Evolutionary conservation across 2,888 invertebrate genomes (phyloP).

Genomic region (Diarsia rubi): DNA sequence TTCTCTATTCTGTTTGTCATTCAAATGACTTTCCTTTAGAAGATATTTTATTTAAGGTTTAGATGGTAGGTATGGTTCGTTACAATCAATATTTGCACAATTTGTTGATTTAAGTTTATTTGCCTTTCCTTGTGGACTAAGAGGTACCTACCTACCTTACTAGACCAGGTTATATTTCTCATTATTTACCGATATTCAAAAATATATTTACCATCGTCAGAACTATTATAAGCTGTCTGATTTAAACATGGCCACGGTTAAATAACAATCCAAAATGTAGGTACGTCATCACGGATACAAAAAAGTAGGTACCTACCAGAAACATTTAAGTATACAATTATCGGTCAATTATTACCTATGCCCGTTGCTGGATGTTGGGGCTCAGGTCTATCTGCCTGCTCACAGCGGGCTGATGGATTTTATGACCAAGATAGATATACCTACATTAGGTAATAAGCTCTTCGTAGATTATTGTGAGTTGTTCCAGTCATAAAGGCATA

Average conservation of each 20-base stretch:
- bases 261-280: background rate
- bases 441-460: too few relatives aligned
- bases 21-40: background rate
- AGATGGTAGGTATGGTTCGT: background rate
- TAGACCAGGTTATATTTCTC: background rate
- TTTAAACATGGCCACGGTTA: slow-evolving; percentile 1
- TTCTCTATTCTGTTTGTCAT: background rate
- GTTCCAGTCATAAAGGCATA: too few relatives aligned
- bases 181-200: slow-evolving; percentile 20
- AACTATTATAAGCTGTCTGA: background rate
- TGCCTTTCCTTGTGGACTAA: slow-evolving; percentile 35
- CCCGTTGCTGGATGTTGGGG: background rate
- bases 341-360: background rate
- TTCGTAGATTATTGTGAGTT: too few relatives aligned
- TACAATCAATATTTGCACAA: slow-evolving; percentile 9
- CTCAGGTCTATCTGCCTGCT: background rate
- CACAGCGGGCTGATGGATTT: background rate
- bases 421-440: background rate
- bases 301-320: too few relatives aligned
- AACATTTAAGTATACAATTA: background rate
- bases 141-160: background rate
- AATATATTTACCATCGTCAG: slow-evolving; percentile 4
- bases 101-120: slow-evolving; percentile 22
- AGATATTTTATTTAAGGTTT: background rate
- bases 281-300: background rate